These are phyloP conservation scores for Odocoileus hemionus DNA, from an alignment of 2,113 vertebrate species.

Conservation along the genomic window DNA sequence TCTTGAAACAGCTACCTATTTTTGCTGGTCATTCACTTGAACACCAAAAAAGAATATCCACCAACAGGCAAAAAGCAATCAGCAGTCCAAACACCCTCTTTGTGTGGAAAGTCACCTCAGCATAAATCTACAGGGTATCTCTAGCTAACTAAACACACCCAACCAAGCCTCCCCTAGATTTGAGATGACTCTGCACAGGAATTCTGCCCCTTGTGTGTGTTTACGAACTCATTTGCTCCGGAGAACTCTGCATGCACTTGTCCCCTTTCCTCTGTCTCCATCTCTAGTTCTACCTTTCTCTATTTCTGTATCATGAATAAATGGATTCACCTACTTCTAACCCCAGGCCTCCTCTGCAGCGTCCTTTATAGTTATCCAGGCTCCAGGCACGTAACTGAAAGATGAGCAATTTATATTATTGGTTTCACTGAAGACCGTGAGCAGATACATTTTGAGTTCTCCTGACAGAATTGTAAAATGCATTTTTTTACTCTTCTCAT, in stretches of 20 bases:
- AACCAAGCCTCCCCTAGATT: neutral
- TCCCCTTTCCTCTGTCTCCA: neutral
- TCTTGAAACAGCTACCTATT: neutral
- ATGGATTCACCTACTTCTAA: neutral
- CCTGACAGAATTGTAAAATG: constrained; percentile 24
- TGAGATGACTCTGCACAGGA: neutral
- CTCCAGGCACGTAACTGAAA: neutral
- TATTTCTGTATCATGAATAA: neutral
- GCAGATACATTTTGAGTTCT: constrained; percentile 1
- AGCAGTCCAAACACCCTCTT: neutral
- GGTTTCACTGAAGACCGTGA: neutral
- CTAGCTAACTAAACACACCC: neutral
- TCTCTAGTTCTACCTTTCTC: neutral
- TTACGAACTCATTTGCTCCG: neutral
- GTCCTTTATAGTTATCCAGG: neutral
- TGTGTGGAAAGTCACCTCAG: neutral
- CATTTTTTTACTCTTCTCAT: constrained; percentile 23
- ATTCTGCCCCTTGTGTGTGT: neutral
- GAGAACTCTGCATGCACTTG: neutral
- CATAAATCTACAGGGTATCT: neutral
- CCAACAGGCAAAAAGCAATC: neutral
- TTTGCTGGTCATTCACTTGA: neutral
- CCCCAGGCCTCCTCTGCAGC: neutral
- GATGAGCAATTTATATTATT: neutral
- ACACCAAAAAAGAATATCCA: neutral